Evolutionary conservation across 2,113 vertebrate genomes (phyloP), one percentile per base, ranked within the genome.

Genomic region (Myanophis thanlyinensis): DNA sequence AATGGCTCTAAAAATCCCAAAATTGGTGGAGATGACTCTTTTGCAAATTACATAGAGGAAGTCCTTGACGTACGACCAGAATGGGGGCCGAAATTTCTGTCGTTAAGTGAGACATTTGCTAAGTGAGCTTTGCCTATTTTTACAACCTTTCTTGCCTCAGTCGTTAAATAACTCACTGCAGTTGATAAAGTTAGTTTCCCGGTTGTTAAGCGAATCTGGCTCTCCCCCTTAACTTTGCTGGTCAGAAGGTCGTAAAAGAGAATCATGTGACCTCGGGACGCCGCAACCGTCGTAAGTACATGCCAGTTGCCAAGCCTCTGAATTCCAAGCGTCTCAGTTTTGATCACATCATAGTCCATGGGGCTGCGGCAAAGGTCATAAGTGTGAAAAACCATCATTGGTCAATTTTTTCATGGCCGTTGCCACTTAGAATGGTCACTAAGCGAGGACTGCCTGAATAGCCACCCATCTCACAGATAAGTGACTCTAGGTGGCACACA

Each of bases 181-280:
- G 27, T 30, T 0, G 4, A 1, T 62, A 30, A 30, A 30, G 59
- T 12, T 12, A 4, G 56, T 30, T 3, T 11, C 56, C 3, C 10
- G 10, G 27, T 62, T n/a, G 11, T 62, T 30, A 30, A 62, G 3
- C n/a, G 56, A 30, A 59, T 59, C 27, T 30, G 27, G 27, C 11
- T 62, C n/a, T n/a, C 27, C 11, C 59, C 59, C 4, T 62, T 13
- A 11, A 5, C 59, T 62, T 67, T n/a, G 59, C 30, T 30, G 30
- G 30, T 13, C 27, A 12, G 27, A 30, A 2, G 59, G 27, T n/a
- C 0, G 4, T 1, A n/a, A n/a, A 56, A 62, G 30, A 7, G 27
- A 10, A 62, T 2, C 4, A 30, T 0, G 1, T 13, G 30, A n/a
- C 11, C 1, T 30, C 1, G 49, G 49, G 49, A 51, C 49, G 0